Conservation (phyloP, 2,113 vertebrate species). For the Panurus biarmicus region DNA sequence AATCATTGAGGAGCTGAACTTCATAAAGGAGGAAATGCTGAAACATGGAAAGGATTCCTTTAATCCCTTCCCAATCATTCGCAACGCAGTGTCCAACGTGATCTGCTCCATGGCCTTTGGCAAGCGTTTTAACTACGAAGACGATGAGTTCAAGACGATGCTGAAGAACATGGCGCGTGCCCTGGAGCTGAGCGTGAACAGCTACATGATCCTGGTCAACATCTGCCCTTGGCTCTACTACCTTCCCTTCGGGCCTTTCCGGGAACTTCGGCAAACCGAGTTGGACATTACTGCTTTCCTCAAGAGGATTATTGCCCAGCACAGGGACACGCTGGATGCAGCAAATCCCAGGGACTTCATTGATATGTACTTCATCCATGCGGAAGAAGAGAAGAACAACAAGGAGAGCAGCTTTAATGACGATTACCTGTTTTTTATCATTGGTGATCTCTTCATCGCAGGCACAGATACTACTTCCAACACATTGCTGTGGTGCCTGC, state of each 20-base stretch:
- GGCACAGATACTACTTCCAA: conserved; percentile 96
- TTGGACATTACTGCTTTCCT: conserved; percentile 86
- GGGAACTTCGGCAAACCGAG: conserved; percentile 81
- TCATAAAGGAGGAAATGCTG: conserved; percentile 81
- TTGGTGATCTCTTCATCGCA: conserved; percentile 92
- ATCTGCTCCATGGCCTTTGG: conserved; percentile 91
- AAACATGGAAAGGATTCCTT: conserved; percentile 67
- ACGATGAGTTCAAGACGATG: conserved; percentile 79
- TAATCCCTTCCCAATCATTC: conserved; percentile 74
- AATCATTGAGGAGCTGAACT: conserved; percentile 81
- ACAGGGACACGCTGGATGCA: conserved; percentile 77
- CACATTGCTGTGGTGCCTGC: conserved; percentile 89
- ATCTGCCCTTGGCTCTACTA: conserved; percentile 86
- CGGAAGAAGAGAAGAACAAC: conserved; percentile 66
- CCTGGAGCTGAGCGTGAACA: conserved; percentile 81
- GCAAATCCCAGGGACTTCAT: conserved; percentile 86
- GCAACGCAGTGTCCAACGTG: conserved; percentile 85
- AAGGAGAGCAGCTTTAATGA: conserved; percentile 81
- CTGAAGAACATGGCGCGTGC: conserved; percentile 82
- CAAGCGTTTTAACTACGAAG: conserved; percentile 82
- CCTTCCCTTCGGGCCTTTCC: conserved; percentile 85
- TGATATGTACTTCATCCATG: conserved; percentile 91
- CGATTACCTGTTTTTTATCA: conserved; percentile 92
- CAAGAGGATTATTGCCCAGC: conserved; percentile 82
- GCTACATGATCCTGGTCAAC: conserved; percentile 81